A percentile compares a stretch with the other conserved stretches of the same genome.
Evolutionary conservation across 1,140 invertebrate species (phyloP).

Genomic region (Spodoptera litura): DNA sequence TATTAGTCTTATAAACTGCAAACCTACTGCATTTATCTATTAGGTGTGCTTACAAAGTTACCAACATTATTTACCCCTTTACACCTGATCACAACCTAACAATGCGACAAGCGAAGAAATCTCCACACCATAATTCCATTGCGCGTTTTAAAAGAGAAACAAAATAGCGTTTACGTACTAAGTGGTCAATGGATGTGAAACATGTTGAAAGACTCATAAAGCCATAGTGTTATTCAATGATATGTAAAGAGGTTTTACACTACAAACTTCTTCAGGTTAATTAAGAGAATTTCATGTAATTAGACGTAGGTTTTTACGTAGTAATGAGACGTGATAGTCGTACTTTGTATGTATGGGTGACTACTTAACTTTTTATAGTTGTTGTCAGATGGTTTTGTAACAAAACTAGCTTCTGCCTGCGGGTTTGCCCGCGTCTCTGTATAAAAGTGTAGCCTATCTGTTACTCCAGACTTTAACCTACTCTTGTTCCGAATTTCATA

Average conservation of each 20-base stretch:
- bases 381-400: too few relatives aligned
- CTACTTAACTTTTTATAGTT: background rate
- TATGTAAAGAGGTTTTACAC: slow-evolving; percentile 16
- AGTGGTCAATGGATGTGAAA: slow-evolving; percentile 12
- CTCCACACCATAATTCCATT: background rate
- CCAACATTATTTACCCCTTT: slow-evolving; percentile 22
- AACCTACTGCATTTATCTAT: slow-evolving; percentile 4
- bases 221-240: background rate
- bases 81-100: slow-evolving; percentile 11
- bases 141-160: background rate
- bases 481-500: too few relatives aligned
- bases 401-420: too few relatives aligned
- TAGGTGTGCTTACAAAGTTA: background rate
- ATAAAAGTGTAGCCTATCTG: too few relatives aligned
- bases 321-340: slow-evolving; percentile 40
- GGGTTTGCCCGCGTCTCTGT: too few relatives aligned
- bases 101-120: background rate
- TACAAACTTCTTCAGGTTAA: slow-evolving; percentile 20
- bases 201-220: background rate
- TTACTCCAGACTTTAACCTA: too few relatives aligned
- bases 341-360: slow-evolving; percentile 7
- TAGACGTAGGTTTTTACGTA: slow-evolving; percentile 43
- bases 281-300: slow-evolving; percentile 44
- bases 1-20: too few relatives aligned
- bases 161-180: too few relatives aligned